Conservation (phyloP, 2,888 invertebrate species). For the Hofmannophila pseudospretella region DNA sequence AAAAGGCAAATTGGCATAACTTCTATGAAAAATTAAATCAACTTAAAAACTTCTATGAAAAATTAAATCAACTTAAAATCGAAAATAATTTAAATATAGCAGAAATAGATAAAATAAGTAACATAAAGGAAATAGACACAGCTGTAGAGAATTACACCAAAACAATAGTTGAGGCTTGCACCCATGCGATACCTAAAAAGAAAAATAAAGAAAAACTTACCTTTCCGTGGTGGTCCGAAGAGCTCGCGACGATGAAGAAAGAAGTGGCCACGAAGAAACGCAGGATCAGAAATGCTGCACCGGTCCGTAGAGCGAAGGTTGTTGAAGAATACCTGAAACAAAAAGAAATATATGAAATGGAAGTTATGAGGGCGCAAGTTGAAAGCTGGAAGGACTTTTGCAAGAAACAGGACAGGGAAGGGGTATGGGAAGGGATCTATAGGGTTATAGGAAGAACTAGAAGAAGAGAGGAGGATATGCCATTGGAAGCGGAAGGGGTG, state of each 20-base stretch:
- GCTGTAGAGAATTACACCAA: neutral
- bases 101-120: conserved; percentile 4
- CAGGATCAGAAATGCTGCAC: conserved; percentile 13
- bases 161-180: neutral
- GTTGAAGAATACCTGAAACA: no score
- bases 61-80: neutral
- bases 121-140: conserved; percentile 8
- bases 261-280: conserved; percentile 11
- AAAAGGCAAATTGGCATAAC: conserved; percentile 7
- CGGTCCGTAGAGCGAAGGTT: conserved; percentile 11
- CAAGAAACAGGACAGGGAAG: conserved; percentile 6
- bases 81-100: conserved; percentile 1
- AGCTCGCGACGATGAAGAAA: conserved; percentile 10
- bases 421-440: conserved; percentile 11
- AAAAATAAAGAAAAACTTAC: conserved; percentile 6
- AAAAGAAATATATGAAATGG: neutral
- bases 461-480: conserved; percentile 4
- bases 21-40: no score
- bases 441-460: conserved; percentile 4
- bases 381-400: conserved; percentile 11
- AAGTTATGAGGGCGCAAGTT: neutral
- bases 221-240: conserved; percentile 18
- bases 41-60: conserved; percentile 5
- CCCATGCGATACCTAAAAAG: neutral
- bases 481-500: neutral